Conservation (phyloP, 2,888 invertebrate genomes). For the Drosophila cyrtoloma region DNA sequence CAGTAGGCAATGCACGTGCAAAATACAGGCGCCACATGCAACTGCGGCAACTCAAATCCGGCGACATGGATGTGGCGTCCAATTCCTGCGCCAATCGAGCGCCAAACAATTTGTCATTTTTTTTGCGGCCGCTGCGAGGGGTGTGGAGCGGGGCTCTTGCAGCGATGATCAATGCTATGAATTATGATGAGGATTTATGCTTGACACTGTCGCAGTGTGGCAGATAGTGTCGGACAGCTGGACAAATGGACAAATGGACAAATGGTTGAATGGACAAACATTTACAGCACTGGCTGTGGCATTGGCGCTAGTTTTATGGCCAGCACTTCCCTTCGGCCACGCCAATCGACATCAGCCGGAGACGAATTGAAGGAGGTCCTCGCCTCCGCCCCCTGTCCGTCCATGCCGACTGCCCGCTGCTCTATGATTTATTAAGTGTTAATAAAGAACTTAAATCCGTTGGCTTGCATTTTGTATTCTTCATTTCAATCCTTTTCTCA, state of each 20-base stretch:
- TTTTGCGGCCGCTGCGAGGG: constrained; percentile 48
- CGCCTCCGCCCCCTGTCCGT: constrained; percentile 1
- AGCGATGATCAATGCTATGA: constrained; percentile 83
- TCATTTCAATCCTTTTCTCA: constrained; percentile 33
- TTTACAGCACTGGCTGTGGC: constrained; percentile 61
- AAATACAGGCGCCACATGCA: constrained; percentile 67
- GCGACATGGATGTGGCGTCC: constrained; percentile 55
- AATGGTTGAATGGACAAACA: constrained; percentile 63
- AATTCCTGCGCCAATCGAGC: constrained; percentile 76
- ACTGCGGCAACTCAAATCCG: constrained; percentile 37
- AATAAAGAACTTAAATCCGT: constrained; percentile 84
- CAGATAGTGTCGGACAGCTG: constrained; percentile 72
- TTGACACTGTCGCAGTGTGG: constrained; percentile 82
- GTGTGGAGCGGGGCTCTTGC: constrained; percentile 21
- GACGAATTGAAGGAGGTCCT: constrained; percentile 12
- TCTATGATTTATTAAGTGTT: constrained; percentile 84
- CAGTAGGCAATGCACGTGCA: constrained; percentile 65
- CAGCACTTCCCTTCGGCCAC: constrained; percentile 63
- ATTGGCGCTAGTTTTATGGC: constrained; percentile 75
- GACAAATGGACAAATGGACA: constrained; percentile 34
- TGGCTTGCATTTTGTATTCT: constrained; percentile 75
- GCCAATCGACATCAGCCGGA: constrained; percentile 42
- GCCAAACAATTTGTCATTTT: constrained; percentile 84
- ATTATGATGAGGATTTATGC: constrained; percentile 84
- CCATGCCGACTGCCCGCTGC: constrained; percentile 34